A percentile compares a stretch with the other conserved stretches of the same genome.
phyloP scores from a whole-genome alignment of 2,113 vertebrate genomes.

The Ctenodactylus gundi region DNA sequence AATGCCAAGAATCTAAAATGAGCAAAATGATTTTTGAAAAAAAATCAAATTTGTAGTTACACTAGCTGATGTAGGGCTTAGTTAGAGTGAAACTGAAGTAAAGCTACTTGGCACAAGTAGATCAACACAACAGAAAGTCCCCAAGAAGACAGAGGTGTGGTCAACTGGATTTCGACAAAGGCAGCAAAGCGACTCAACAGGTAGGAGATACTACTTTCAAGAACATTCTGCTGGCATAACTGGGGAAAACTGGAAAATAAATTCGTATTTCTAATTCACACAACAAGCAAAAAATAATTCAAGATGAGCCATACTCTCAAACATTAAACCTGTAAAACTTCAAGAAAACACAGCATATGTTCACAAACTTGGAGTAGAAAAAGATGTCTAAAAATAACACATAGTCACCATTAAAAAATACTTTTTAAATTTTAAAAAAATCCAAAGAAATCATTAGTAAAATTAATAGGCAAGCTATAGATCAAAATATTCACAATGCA shows the following conservation, averaged over 20 bases:
- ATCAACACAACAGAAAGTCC: not conserved
- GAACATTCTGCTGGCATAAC: not conserved
- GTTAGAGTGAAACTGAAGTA: not conserved
- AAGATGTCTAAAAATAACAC: conserved; percentile 5
- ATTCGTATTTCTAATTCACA: too few species aligned
- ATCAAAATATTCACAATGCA: not conserved
- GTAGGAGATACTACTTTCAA: not conserved
- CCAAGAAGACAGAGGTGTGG: not conserved
- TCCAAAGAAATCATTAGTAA: not conserved
- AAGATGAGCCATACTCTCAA: too few species aligned
- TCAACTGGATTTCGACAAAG: not conserved
- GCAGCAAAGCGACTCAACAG: not conserved
- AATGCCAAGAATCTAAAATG: not conserved
- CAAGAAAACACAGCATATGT: too few species aligned
- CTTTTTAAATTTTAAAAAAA: not conserved
- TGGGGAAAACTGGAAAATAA: too few species aligned
- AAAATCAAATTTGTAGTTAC: not conserved
- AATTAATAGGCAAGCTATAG: not conserved
- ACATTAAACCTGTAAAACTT: too few species aligned
- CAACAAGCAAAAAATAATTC: too few species aligned
- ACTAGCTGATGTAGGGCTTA: not conserved
- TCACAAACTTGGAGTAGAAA: not conserved
- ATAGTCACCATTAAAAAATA: not conserved
- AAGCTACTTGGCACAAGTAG: too few species aligned
- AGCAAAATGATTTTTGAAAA: not conserved